Evolutionary conservation across 2,888 invertebrate species (phyloP).

Genomic region (Clistopyga incitator): DNA sequence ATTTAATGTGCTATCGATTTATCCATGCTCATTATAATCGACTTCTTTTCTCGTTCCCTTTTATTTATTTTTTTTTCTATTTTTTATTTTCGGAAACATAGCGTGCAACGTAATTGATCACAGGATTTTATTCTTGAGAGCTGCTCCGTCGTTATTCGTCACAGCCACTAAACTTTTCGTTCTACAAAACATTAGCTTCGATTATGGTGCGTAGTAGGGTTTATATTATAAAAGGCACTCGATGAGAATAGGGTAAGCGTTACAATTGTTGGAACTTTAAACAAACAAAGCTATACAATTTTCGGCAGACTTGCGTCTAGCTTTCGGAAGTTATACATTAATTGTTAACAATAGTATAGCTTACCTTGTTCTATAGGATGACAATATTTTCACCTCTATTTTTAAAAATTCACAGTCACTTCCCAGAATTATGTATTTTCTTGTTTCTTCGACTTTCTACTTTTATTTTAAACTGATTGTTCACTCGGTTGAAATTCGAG

Average conservation of each 20-base stretch:
- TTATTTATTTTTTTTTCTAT: conserved; percentile 31
- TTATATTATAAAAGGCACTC: conserved; percentile 4
- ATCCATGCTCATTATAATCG: background rate
- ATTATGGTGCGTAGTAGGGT: conserved; percentile 56
- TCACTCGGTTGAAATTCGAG: no score
- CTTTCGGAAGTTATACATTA: no score
- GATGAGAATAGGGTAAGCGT: background rate
- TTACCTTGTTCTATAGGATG: no score
- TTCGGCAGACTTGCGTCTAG: no score
- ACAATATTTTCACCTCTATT: no score
- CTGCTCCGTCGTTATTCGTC: conserved; percentile 47
- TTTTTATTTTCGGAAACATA: conserved; percentile 37
- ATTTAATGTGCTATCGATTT: background rate
- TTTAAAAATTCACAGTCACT: no score
- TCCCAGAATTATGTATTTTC: no score
- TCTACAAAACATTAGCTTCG: conserved; percentile 45
- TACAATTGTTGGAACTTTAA: no score
- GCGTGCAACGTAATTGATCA: conserved; percentile 35
- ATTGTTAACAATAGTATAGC: no score
- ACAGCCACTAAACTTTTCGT: conserved; percentile 48
- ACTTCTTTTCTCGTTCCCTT: conserved; percentile 3
- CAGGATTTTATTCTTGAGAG: conserved; percentile 24
- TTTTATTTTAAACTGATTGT: no score
- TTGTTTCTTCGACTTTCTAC: no score
- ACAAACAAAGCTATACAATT: no score